Conservation (phyloP, 2,888 invertebrate species). For the Ellobium chinense region DNA sequence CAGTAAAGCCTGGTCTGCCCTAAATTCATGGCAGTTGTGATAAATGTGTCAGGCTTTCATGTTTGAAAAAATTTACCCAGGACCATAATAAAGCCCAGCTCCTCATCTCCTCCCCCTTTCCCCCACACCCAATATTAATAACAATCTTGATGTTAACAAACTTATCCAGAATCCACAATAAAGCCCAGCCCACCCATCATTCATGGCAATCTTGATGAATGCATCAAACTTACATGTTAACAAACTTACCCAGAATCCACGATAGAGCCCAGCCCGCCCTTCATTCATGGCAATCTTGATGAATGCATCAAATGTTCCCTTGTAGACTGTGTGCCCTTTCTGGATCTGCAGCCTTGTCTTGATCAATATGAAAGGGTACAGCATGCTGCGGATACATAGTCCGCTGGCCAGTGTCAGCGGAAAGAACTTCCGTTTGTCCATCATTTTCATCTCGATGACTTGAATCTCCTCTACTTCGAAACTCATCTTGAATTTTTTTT, state of each 20-base stretch:
- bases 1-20: too few species aligned
- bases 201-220: too few species aligned
- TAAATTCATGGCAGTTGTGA: too few species aligned
- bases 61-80: too few species aligned
- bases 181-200: too few species aligned
- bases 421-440: slow-evolving; percentile 96
- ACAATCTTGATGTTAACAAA: too few species aligned
- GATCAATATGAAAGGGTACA: slow-evolving; percentile 95
- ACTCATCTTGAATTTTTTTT: slow-evolving; percentile 47
- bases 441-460: slow-evolving; percentile 98
- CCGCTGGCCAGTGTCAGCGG: slow-evolving; percentile 94
- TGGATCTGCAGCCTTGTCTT: slow-evolving; percentile 92
- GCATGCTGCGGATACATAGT: slow-evolving; percentile 86
- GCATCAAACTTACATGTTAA: too few species aligned
- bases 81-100: too few species aligned
- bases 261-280: slow-evolving; percentile 89
- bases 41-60: too few species aligned
- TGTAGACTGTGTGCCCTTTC: slow-evolving; percentile 84
- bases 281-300: slow-evolving; percentile 91
- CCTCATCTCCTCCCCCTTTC: too few species aligned
- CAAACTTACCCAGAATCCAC: slow-evolving; percentile 94
- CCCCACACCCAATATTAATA: too few species aligned
- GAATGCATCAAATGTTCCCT: slow-evolving; percentile 90
- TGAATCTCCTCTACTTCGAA: slow-evolving; percentile 60
- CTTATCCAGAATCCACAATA: slow-evolving; percentile 93